Conservation (phyloP, 1,140 invertebrate species). For the Lepidotrigona ventralis region DNA sequence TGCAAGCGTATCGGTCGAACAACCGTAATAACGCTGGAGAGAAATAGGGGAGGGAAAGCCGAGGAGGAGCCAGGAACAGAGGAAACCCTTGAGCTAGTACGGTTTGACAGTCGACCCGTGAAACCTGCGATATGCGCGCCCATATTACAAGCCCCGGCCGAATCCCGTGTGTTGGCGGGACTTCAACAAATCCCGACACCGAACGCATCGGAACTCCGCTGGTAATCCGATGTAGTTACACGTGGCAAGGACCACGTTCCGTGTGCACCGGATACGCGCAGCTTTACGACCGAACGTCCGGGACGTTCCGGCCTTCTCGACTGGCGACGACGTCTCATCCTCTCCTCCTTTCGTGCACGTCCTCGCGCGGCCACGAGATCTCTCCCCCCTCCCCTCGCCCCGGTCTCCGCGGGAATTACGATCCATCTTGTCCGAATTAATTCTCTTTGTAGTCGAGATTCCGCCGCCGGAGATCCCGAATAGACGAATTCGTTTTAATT, state of each 20-base stretch:
- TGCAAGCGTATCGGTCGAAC: background rate
- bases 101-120: constrained; percentile 59
- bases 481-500: constrained; percentile 35
- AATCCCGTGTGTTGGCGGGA: constrained; percentile 25
- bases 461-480: background rate
- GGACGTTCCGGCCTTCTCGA: background rate
- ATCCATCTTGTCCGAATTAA: constrained; percentile 14
- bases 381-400: too few relatives aligned
- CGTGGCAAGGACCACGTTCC: constrained; percentile 21
- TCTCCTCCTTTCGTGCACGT: background rate
- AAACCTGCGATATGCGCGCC: constrained; percentile 44
- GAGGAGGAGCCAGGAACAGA: constrained; percentile 14
- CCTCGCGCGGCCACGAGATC: background rate
- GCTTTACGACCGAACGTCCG: constrained; percentile 48
- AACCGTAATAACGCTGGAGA: background rate
- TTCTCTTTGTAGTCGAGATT: constrained; percentile 7
- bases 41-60: background rate
- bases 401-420: constrained; percentile 1
- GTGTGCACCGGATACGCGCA: constrained; percentile 42
- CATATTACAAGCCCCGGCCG: constrained; percentile 34
- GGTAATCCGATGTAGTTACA: constrained; percentile 60
- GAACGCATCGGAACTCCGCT: constrained; percentile 51
- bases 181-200: constrained; percentile 46
- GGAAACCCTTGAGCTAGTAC: constrained; percentile 29
- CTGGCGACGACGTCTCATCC: background rate